A percentile compares a stretch with the other conserved stretches of the same genome.
Conservation (phyloP, 1,140 invertebrate species). For the Drosophila navojoa region DNA sequence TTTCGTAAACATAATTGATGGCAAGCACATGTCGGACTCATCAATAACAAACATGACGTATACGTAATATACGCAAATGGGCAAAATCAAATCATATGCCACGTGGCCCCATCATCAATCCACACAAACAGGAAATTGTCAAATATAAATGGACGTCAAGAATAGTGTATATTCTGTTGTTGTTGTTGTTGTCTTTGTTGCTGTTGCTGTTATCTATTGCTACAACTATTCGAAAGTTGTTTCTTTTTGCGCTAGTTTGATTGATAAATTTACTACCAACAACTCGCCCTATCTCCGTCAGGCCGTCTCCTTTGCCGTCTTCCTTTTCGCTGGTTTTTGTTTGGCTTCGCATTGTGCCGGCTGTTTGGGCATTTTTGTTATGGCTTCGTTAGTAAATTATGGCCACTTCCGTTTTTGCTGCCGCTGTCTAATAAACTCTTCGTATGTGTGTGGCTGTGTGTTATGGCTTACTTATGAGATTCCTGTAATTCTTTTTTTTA, state of each 20-base stretch:
- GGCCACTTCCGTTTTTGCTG: conserved; percentile 75
- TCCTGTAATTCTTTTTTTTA: conserved; percentile 37
- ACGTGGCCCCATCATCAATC: conserved; percentile 68
- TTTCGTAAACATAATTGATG: conserved; percentile 58
- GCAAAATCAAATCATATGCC: conserved; percentile 63
- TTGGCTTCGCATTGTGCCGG: conserved; percentile 36
- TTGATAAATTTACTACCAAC: conserved; percentile 73
- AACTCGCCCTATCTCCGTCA: conserved; percentile 24
- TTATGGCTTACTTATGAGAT: conserved; percentile 74
- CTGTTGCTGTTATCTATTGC: conserved; percentile 42
- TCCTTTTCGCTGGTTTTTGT: conserved; percentile 2
- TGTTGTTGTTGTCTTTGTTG: not conserved
- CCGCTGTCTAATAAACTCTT: conserved; percentile 77
- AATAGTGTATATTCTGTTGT: conserved; percentile 9
- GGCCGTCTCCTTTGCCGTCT: conserved; percentile 2
- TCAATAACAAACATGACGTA: conserved; percentile 73
- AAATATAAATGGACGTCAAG: conserved; percentile 76
- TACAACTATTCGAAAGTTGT: conserved; percentile 77
- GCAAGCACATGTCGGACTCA: conserved; percentile 64
- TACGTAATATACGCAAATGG: conserved; percentile 69
- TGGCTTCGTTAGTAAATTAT: conserved; percentile 81
- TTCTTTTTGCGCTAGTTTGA: conserved; percentile 61
- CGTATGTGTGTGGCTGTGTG: conserved; percentile 31
- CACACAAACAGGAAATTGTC: conserved; percentile 68
- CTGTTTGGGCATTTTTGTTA: conserved; percentile 62